These are phyloP conservation scores for Grantiella picta DNA, from an alignment of 2,113 vertebrate species.

Conservation along the genomic window DNA sequence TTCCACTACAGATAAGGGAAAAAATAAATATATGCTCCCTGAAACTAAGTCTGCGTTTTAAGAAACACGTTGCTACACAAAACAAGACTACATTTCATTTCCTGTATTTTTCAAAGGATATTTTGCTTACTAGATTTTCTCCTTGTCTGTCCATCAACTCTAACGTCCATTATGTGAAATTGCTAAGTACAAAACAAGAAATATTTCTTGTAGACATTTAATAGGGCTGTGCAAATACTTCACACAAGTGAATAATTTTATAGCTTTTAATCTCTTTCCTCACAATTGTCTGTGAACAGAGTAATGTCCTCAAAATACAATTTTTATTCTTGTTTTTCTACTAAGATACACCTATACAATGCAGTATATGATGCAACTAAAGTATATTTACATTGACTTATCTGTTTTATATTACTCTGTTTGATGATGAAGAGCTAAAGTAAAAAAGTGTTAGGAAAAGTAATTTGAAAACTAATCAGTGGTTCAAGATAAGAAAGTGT, in stretches of 20 bases:
- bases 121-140: not conserved
- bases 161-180: not conserved
- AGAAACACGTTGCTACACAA: not conserved
- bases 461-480: not conserved
- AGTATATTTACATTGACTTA: not conserved
- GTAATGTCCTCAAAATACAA: not conserved
- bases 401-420: not conserved
- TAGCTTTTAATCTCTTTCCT: not conserved
- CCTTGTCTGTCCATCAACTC: not conserved
- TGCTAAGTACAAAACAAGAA: not conserved
- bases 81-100: not conserved
- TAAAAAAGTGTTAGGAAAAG: not conserved
- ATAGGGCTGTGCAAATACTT: not conserved
- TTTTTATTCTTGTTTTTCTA: not conserved
- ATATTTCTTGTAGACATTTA: not conserved
- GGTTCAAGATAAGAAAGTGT: not conserved
- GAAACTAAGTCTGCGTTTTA: not conserved
- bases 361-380: not conserved
- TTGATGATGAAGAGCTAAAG: not conserved
- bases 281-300: not conserved
- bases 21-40: not conserved
- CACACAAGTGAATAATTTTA: not conserved
- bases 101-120: not conserved
- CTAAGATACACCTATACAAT: not conserved
- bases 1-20: not conserved